A percentile compares a stretch with the other conserved stretches of the same genome.
Conservation (phyloP, 2,888 invertebrate genomes). For the Leucozona laternaria region DNA sequence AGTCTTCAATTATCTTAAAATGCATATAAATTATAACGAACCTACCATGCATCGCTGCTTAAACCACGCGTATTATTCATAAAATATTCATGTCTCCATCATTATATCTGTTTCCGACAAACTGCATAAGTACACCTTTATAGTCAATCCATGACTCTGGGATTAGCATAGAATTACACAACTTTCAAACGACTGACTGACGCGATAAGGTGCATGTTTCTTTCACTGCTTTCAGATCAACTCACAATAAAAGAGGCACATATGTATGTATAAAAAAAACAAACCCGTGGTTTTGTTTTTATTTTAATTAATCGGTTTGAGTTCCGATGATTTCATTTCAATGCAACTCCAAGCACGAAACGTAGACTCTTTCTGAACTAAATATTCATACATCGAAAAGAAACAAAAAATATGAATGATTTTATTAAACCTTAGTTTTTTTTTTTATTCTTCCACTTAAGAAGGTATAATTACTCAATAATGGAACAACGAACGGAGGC, state of each 20-base stretch:
- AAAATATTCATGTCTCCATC: conserved; percentile 12
- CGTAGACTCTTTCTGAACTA: neutral
- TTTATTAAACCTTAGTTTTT: neutral
- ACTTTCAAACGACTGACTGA: neutral
- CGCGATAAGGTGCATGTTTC: conserved; percentile 37
- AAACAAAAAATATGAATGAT: neutral
- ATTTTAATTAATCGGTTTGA: conserved; percentile 58
- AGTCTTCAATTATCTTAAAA: neutral
- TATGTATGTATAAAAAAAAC: neutral
- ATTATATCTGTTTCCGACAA: conserved; percentile 48
- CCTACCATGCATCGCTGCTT: neutral
- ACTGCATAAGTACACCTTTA: conserved; percentile 21
- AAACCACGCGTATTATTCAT: neutral
- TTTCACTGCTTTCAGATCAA: conserved; percentile 16
- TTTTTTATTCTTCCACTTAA: conserved; percentile 18
- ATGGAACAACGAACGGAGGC: conserved; percentile 33
- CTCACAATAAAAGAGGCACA: neutral
- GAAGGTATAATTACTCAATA: conserved; percentile 45
- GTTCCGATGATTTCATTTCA: conserved; percentile 31
- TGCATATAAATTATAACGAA: neutral
- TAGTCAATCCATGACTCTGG: conserved; percentile 4
- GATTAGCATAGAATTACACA: conserved; percentile 59
- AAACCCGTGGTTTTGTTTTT: neutral
- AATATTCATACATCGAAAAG: neutral
- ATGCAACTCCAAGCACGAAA: neutral